A percentile compares a stretch with the other conserved stretches of the same genome.
Evolutionary conservation across 1,140 invertebrate species (phyloP).

Genomic region (Polypedilum pembai): DNA sequence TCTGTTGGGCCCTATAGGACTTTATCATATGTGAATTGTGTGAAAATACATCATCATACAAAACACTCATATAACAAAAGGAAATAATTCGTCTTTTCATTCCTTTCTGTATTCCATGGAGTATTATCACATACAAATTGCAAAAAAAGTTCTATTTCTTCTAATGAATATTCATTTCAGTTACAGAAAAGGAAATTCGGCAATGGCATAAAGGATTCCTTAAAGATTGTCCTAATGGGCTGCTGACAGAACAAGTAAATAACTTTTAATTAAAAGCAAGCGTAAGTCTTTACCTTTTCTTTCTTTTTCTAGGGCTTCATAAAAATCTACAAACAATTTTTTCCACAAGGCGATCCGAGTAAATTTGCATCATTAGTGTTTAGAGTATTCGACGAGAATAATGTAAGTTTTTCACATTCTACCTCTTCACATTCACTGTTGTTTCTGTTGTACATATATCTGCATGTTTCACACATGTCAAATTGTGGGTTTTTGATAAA

Average conservation of each 20-base stretch:
- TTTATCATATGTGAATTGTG: too few species aligned
- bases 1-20: too few species aligned
- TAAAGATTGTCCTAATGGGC: conserved; percentile 86
- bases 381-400: conserved; percentile 97
- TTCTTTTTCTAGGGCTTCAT: conserved; percentile 76
- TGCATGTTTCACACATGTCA: background rate
- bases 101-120: background rate
- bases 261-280: background rate
- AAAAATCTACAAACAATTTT: conserved; percentile 98
- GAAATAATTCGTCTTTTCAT: background rate
- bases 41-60: background rate
- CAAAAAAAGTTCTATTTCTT: conserved; percentile 37
- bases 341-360: conserved; percentile 94
- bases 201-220: conserved; percentile 92
- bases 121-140: background rate
- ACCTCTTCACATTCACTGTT: background rate
- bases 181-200: conserved; percentile 77
- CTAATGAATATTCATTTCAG: conserved; percentile 48
- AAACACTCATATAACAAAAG: background rate
- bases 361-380: conserved; percentile 96
- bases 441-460: too few species aligned
- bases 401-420: conserved; percentile 62
- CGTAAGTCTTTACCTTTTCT: conserved; percentile 22
- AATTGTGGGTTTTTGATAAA: background rate
- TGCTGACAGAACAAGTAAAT: conserved; percentile 82